Evolutionary conservation across 64 coral and sea anemone species (phyloP), one percentile per base, ranked within the genome.

Genomic region (Orbicella faveolata): DNA sequence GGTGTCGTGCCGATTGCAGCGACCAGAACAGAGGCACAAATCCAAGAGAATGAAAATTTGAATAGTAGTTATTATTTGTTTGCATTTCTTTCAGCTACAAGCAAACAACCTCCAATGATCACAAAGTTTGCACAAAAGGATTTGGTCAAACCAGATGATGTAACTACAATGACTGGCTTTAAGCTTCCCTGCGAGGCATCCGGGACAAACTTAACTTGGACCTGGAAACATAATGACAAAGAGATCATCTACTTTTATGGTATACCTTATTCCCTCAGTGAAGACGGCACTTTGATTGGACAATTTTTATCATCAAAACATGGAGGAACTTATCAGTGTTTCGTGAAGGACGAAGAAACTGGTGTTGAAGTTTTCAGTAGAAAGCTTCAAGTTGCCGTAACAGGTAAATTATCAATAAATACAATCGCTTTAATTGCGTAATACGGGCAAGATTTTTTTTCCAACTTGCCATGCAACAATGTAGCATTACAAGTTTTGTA

Each of bases 251-350:
- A 39, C 5, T 51, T 52, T 26, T 1, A 53, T 48, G 39, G 65
- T 13, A 13, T 1, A 14, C 39, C 9, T 2, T 73, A 72, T 20
- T 72, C 63, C 17, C 82, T 85, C 9, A 34, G 65, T 72, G 2
- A 26, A 48, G 20, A 65, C 72, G 82, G 82, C 23, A 73, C 82
- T 17, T 67, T 85, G 13, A 85, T 2, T 23, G 65, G 82, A 51
- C n/a, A 25, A 72, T 53, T n/a, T 85, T 85, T 85, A 44, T n/a
- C 10, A 8, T 21, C 90, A 0, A 6, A 34, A 76, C 23, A 80
- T 20, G 73, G 86, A 73, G 90, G 90, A 20, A 92, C 61, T 15
- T 92, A 87, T 33, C 90, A 92, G 17, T 92, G 90, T 48, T 87
- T 92, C 55, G 90, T 75, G 0, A 80, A 68, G 21, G 86, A 92